Base-by-base conservation (phyloP, 2,113 vertebrate species). In the Gnathonemus echidnorhynchus region DNA sequence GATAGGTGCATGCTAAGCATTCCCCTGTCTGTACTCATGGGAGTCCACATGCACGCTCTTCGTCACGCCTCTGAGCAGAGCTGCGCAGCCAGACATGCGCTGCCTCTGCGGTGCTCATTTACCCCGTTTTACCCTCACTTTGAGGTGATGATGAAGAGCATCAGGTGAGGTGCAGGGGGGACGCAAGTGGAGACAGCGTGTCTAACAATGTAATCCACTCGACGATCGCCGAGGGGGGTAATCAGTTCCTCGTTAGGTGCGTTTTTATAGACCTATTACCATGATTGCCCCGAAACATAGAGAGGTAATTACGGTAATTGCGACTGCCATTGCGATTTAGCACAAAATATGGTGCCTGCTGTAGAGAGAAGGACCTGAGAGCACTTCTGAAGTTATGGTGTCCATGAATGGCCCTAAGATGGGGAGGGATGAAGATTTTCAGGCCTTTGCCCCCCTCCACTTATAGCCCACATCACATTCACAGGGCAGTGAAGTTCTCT, bases 401-500 rank as follows among this genome's bases (percentile, higher is more conserved):
- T 70, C 62, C 62, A 31, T 31, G 49, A 21, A 31, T 8, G 35
- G 5, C 45, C 45, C 2, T 62, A 3, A 13, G 13, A 53, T 49
- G 46, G 50, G 3, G 17, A 27, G 11, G 45, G 27, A 77, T 42
- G 45, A 21, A 35, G 13, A 80, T 45, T 83, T 21, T 45, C 77
- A 45, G 77, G 88, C 62, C 17, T 39, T 24, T 13, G 31, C 42
- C 53, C 3, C 17, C 4, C 19, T 24, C n/a, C 7, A 70, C 62
- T 70, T 31, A 70, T 9, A 31, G 27, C 1, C 27, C 62, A 31
- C 27, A 31, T 70, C 62, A 0, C 50, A 87, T 94, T 86, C 56
- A 13, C 93, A 99, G 98, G 93, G 98, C 98, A 7, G 98, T 99
- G 91, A 99, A 99, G 95, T 99, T 99, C 94, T 99, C 98, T 0